These are phyloP conservation scores for Ypsolopha scabrella DNA, from an alignment of 2,888 invertebrate species.

Conservation along the genomic window DNA sequence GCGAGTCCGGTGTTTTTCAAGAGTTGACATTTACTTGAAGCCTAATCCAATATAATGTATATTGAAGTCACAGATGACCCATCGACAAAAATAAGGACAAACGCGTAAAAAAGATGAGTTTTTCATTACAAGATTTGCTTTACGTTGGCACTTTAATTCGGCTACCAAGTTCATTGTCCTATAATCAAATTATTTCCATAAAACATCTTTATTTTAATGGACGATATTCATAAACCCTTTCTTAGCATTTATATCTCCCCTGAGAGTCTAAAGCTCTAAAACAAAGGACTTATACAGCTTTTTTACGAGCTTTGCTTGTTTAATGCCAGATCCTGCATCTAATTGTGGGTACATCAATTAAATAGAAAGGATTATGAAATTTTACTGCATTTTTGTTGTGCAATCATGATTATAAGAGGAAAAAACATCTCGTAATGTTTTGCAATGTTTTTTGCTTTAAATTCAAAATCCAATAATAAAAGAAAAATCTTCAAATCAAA, in stretches of 20 bases:
- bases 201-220: constrained; percentile 15
- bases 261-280: constrained; percentile 20
- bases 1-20: too few species aligned
- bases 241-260: constrained; percentile 24
- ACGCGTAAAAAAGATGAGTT: too few species aligned
- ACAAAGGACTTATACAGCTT: constrained; percentile 24
- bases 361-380: constrained; percentile 8
- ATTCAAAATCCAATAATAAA: too few species aligned
- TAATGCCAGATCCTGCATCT: constrained; percentile 6
- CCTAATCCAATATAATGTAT: too few species aligned
- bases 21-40: too few species aligned
- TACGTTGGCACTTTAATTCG: too few species aligned
- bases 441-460: too few species aligned
- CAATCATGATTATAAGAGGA: constrained; percentile 17
- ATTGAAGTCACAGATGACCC: too few species aligned
- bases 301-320: constrained; percentile 22
- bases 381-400: constrained; percentile 25
- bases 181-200: constrained; percentile 25
- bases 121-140: too few species aligned
- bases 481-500: not conserved
- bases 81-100: too few species aligned
- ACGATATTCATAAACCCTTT: constrained; percentile 23
- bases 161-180: constrained; percentile 11
- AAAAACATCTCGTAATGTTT: too few species aligned
- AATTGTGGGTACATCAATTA: constrained; percentile 6